A percentile compares a stretch with the other conserved stretches of the same genome.
Conservation (phyloP, 2,797 vertebrate species). For the Peromyscus melanophrys region DNA sequence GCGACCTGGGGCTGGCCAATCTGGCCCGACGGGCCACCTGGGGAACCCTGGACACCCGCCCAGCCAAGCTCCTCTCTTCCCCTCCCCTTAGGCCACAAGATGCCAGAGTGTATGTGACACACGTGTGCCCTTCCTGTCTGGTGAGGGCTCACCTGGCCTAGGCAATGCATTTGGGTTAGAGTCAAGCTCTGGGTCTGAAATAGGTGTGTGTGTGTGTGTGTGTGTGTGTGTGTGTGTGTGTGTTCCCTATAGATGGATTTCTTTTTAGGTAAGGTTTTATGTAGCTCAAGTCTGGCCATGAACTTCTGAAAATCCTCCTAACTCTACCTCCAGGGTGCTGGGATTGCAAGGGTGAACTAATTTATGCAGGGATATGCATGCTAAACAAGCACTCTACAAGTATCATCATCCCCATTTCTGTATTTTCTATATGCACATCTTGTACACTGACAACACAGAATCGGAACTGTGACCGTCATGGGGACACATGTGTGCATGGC, state of each 20-base stretch:
- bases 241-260: neutral
- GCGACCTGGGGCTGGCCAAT: constrained; percentile 84
- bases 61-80: constrained; percentile 61
- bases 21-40: constrained; percentile 80
- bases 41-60: constrained; percentile 72
- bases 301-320: neutral
- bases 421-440: constrained; percentile 18
- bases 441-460: neutral
- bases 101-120: constrained; percentile 75
- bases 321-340: neutral
- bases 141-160: constrained; percentile 73
- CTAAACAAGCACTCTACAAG: neutral
- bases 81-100: constrained; percentile 70
- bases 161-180: constrained; percentile 57
- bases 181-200: constrained; percentile 64
- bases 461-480: neutral
- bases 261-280: neutral
- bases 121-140: constrained; percentile 77
- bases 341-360: neutral
- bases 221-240: neutral
- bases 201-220: neutral
- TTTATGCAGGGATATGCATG: no score
- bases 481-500: neutral
- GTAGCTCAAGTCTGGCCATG: neutral
- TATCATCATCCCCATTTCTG: neutral